Evolutionary conservation across 2,113 vertebrate genomes (phyloP).

Genomic region (Anas platyrhynchos): DNA sequence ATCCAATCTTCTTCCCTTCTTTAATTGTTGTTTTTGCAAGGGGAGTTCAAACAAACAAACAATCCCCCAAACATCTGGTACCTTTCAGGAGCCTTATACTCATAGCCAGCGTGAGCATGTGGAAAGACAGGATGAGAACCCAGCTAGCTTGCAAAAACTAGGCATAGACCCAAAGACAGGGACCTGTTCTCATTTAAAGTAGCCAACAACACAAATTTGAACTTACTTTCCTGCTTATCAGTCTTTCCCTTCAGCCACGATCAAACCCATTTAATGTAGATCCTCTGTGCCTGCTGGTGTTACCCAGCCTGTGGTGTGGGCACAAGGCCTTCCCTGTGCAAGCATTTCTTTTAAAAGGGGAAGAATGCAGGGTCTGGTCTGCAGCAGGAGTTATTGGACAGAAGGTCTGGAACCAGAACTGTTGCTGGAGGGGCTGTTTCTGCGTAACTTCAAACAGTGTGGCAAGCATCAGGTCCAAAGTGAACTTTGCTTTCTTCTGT

Average conservation of each 20-base stretch:
- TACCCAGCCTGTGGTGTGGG: not conserved
- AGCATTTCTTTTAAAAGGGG: not conserved
- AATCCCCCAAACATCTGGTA: conserved; percentile 12
- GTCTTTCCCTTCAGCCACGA: not conserved
- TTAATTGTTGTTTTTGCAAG: conserved; percentile 30
- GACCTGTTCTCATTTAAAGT: not conserved
- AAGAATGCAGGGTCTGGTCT: not conserved
- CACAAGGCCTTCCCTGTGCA: not conserved
- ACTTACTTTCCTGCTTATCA: not conserved
- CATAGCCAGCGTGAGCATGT: conserved; percentile 2
- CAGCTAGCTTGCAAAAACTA: conserved; percentile 8
- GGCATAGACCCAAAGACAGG: conserved; percentile 4
- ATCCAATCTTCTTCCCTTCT: conserved; percentile 1
- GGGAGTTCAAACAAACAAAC: conserved; percentile 40
- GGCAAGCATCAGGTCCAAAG: not conserved
- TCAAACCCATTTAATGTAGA: not conserved
- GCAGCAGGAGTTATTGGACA: not conserved
- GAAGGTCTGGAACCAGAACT: not conserved
- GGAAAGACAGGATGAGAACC: conserved; percentile 16
- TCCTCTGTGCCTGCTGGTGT: not conserved
- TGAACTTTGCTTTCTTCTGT: not conserved
- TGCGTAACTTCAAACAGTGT: not conserved
- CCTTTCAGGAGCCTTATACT: conserved; percentile 28
- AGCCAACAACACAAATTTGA: not conserved
- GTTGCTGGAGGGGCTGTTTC: not conserved